Percentiles rank a stretch among this genome's conserved stretches.
phyloP scores from a whole-genome alignment of 2,113 vertebrate species.

The Sciurus niger region DNA sequence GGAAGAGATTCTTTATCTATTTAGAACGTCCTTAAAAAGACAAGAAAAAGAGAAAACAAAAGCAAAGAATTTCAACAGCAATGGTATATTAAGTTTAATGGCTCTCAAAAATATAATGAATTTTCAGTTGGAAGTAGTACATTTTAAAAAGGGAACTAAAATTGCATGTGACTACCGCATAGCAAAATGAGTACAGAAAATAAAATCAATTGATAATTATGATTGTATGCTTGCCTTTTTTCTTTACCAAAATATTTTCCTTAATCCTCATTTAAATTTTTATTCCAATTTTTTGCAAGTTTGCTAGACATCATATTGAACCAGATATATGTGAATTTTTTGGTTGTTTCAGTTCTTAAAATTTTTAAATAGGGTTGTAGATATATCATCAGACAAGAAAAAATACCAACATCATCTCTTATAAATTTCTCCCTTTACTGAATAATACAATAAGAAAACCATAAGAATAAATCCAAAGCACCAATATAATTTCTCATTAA shows the following conservation, averaged over 20 bases:
- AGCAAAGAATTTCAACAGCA: background rate
- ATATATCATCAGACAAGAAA: background rate
- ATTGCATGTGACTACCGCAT: background rate
- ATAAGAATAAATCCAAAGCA: background rate
- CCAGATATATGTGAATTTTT: background rate
- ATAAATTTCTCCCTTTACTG: background rate
- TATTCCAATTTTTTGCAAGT: background rate
- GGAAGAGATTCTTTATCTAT: background rate
- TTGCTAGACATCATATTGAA: slow-evolving; percentile 11
- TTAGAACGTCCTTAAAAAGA: background rate
- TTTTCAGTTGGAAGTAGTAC: background rate
- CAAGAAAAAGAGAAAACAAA: background rate
- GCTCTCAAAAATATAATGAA: background rate
- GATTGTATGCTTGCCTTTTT: background rate
- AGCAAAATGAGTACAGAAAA: background rate
- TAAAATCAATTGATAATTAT: background rate
- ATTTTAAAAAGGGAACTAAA: slow-evolving; percentile 40
- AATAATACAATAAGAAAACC: background rate
- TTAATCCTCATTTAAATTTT: background rate
- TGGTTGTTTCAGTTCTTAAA: background rate
- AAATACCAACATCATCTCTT: background rate
- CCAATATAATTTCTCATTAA: background rate
- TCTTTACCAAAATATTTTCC: background rate
- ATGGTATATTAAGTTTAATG: background rate
- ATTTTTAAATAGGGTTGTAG: background rate